phyloP scores from a whole-genome alignment of 2,113 vertebrate species.

The Malurus melanocephalus region DNA sequence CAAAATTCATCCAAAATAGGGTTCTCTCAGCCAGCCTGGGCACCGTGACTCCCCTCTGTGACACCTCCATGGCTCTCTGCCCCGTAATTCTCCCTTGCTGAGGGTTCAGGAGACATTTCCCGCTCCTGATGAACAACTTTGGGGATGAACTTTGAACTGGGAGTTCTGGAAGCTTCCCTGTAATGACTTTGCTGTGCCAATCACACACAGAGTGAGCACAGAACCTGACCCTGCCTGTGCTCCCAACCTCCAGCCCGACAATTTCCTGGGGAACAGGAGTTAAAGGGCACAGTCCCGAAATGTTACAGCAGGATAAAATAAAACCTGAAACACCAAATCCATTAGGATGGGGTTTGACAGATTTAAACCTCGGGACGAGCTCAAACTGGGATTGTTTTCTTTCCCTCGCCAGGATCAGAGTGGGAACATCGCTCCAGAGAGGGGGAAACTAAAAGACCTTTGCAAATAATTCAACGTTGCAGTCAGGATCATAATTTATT shows the following conservation, averaged over 20 bases:
- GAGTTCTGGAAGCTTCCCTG: background rate
- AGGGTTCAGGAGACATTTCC: background rate
- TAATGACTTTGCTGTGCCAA: background rate
- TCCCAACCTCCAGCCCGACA: background rate
- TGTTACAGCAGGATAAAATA: fast-evolving
- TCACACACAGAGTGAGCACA: background rate
- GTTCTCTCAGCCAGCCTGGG: background rate
- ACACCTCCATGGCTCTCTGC: background rate
- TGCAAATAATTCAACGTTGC: background rate
- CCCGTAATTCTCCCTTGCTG: background rate
- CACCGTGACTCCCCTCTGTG: background rate
- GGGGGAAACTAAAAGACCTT: background rate
- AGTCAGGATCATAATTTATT: background rate
- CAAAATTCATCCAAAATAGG: background rate
- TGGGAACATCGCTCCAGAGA: background rate
- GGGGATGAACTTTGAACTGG: background rate
- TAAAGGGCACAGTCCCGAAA: background rate
- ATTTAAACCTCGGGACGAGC: background rate
- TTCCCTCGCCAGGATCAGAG: background rate
- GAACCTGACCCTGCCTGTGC: background rate
- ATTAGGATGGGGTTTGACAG: background rate
- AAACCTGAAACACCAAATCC: background rate
- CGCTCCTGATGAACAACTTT: background rate
- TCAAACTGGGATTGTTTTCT: background rate
- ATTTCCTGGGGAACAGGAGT: fast-evolving